Conservation (phyloP, 2,113 vertebrate species). For the Chlorocebus sabaeus region DNA sequence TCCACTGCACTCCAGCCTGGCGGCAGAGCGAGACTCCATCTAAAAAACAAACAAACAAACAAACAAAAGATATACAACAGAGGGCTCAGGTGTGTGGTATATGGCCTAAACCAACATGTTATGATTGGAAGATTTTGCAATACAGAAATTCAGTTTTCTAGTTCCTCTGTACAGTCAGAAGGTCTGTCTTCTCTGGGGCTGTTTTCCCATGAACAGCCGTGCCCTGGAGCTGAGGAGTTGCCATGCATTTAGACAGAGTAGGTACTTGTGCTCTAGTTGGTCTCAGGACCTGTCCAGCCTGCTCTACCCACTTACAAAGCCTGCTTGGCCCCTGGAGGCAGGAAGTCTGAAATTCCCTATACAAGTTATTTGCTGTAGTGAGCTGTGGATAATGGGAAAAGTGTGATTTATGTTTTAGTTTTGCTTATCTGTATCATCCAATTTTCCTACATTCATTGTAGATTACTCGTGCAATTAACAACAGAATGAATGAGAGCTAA, state of each 20-base stretch:
- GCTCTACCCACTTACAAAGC: background rate
- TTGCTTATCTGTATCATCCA: background rate
- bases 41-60: too few relatives aligned
- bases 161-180: background rate
- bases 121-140: background rate
- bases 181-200: accelerated
- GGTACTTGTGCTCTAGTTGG: background rate
- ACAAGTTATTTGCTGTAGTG: background rate
- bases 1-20: too few relatives aligned
- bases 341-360: background rate
- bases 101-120: background rate
- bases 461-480: background rate
- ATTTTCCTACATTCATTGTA: background rate
- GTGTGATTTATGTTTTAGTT: background rate
- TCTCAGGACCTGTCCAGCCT: background rate
- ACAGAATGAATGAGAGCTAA: background rate
- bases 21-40: too few relatives aligned
- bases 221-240: too few relatives aligned
- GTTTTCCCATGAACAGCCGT: background rate
- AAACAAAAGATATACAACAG: too few relatives aligned
- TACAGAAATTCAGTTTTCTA: background rate
- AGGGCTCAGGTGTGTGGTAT: background rate
- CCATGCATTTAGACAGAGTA: accelerated
- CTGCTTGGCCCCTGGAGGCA: background rate
- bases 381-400: background rate